These are phyloP conservation scores for Diprion similis DNA, from an alignment of 1,140 invertebrate genomes.

Conservation along the genomic window DNA sequence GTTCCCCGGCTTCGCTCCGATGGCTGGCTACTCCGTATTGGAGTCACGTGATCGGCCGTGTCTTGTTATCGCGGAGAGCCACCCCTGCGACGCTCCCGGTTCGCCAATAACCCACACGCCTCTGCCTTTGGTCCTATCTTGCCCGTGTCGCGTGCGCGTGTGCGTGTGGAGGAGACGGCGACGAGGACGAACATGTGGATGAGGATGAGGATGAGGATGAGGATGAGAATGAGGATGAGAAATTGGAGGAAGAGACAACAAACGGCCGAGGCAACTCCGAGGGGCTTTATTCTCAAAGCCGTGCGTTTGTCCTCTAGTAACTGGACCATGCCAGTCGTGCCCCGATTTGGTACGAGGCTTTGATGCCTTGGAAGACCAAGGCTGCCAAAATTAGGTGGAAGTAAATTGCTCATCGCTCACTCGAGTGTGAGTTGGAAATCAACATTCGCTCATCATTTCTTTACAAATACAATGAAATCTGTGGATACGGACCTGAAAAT, in stretches of 20 bases:
- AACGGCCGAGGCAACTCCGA: neutral
- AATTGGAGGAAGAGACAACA: neutral
- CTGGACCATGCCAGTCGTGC: slow-evolving; percentile 3
- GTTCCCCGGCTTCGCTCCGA: slow-evolving; percentile 9
- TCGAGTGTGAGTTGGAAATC: too few relatives aligned
- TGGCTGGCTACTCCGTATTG: slow-evolving; percentile 29
- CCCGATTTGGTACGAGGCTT: neutral
- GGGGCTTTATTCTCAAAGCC: slow-evolving; percentile 22
- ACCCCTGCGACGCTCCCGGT: slow-evolving; percentile 11
- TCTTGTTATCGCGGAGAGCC: slow-evolving; percentile 37
- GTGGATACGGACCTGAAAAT: too few relatives aligned
- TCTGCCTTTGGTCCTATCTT: slow-evolving; percentile 6
- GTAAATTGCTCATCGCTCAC: neutral
- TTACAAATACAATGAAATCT: too few relatives aligned
- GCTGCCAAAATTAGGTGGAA: neutral
- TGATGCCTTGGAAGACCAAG: neutral
- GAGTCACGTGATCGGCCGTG: slow-evolving; percentile 37
- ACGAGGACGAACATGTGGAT: neutral
- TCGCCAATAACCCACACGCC: neutral
- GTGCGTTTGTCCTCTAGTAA: slow-evolving; percentile 37
- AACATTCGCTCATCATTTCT: too few relatives aligned
- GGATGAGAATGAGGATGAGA: slow-evolving; percentile 22
- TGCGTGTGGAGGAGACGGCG: slow-evolving; percentile 14
- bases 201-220: neutral
- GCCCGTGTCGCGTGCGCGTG: slow-evolving; percentile 7